Base-by-base conservation (phyloP, 1,140 invertebrate species). In the Drosophila baimaii region DNA sequence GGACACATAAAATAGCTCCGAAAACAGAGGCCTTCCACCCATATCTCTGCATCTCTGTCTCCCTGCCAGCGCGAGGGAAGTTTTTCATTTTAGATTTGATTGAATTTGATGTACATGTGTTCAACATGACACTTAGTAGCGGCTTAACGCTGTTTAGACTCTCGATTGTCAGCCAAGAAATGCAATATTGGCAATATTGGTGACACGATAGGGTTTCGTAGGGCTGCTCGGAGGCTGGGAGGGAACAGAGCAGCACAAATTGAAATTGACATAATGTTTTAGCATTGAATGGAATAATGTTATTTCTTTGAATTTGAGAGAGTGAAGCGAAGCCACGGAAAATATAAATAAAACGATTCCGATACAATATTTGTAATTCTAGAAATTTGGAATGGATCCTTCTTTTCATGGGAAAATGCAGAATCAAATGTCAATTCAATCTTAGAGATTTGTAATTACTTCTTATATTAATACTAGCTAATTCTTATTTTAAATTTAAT, bases 51-150 rank as follows among this genome's bases (percentile, higher is more conserved):
- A n/a, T n/a, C n/a, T 8, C 41, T 5, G 19, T 49, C 23, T 56
- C 21, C 13, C 21, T 9, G 7, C n/a, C 19, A 12, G 37, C 5
- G 19, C 5, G 19, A 15, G 33, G 72, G 29, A 43, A 63, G 61
- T 59, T 57, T 47, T 58, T 58, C 73, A 80, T 74, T 80, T 75
- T 86, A 83, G 83, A 89, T 89, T 83, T 88, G 84, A 88, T 88
- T 89, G 83, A 83, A 77, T 83, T 77, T 77, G 72, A 88, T 89
- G 79, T 79, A 83, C 79, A 79, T 79, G 79, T 86, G 83, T 83
- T 83, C 83, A 77, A 83, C 79, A 89, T 80, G 83, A 89, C 83
- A 89, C 77, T 88, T 83, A 88, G 79, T 66, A 83, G 77, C 79
- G 79, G 84, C 79, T 88, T 89, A 89, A 71, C 69, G 75, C 66